These are phyloP conservation scores for Thymelicus sylvestris DNA, from an alignment of 2,888 invertebrate species.

Conservation along the genomic window DNA sequence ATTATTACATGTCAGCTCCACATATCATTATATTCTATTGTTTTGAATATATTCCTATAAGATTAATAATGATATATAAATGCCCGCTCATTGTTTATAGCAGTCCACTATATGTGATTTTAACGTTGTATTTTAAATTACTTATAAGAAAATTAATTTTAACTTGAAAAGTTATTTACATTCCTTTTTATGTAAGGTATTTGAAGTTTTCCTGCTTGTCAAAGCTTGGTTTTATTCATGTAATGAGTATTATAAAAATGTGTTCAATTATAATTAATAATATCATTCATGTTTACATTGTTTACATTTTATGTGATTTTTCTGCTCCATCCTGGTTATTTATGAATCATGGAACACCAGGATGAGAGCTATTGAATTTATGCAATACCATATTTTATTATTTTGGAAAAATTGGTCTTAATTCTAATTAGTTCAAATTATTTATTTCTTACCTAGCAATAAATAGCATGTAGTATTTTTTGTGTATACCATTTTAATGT, in stretches of 20 bases:
- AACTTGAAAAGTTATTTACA: constrained; percentile 1
- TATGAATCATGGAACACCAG: neutral
- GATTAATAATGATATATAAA: constrained; percentile 36
- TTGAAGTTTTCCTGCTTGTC: neutral
- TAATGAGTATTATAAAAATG: neutral
- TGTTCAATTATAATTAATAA: neutral
- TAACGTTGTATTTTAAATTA: constrained; percentile 1
- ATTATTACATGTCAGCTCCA: constrained; percentile 41
- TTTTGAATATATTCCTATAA: constrained; percentile 39
- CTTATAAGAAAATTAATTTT: neutral
- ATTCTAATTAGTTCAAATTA: neutral
- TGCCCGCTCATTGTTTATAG: constrained; percentile 26
- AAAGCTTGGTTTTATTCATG: neutral
- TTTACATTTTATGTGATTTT: neutral
- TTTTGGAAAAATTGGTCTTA: neutral
- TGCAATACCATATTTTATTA: neutral
- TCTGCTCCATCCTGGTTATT: neutral
- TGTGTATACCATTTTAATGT: constrained; percentile 51
- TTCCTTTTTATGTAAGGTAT: neutral
- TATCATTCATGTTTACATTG: neutral
- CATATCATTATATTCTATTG: constrained; percentile 41
- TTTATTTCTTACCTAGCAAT: constrained; percentile 14
- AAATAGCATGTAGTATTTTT: constrained; percentile 44
- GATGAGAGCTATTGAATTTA: neutral
- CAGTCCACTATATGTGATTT: constrained; percentile 22